phyloP scores from a whole-genome alignment of 2,888 invertebrate genomes.

The Hartigia nigra region DNA sequence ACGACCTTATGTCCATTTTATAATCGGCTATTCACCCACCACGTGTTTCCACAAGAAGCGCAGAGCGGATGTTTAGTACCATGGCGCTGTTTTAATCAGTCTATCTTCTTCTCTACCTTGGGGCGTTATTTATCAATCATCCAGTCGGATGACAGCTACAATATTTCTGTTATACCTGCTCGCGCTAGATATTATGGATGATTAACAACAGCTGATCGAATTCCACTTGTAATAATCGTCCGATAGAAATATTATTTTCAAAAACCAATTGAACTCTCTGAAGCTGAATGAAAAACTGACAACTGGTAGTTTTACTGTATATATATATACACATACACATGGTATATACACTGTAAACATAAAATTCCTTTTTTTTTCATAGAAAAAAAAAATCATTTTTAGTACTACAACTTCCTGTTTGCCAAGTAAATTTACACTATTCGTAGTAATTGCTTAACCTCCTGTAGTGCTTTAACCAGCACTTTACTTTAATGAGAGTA shows the following conservation, averaged over 20 bases:
- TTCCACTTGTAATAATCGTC: background rate
- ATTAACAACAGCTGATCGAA: background rate
- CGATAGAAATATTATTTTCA: background rate
- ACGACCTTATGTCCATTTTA: background rate
- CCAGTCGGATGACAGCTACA: slow-evolving; percentile 6
- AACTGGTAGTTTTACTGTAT: no score
- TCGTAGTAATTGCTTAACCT: background rate
- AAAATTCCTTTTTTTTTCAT: background rate
- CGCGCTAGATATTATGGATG: background rate
- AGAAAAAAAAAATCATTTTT: background rate
- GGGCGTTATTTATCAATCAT: slow-evolving; percentile 30
- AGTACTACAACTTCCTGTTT: background rate
- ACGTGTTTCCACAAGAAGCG: slow-evolving; percentile 22
- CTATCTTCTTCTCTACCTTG: slow-evolving; percentile 7
- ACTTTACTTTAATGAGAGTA: background rate
- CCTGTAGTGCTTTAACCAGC: no score
- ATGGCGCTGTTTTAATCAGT: slow-evolving; percentile 30
- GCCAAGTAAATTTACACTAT: background rate
- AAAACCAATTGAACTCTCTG: background rate
- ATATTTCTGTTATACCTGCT: slow-evolving; percentile 2
- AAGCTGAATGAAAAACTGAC: background rate
- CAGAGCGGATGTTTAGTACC: slow-evolving; percentile 26
- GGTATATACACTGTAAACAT: background rate
- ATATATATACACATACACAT: no score
- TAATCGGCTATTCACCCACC: slow-evolving; percentile 6